Evolutionary conservation across 2,113 vertebrate species (phyloP), one percentile per base, ranked within the genome.

Genomic region (Chionodraco myersi): DNA sequence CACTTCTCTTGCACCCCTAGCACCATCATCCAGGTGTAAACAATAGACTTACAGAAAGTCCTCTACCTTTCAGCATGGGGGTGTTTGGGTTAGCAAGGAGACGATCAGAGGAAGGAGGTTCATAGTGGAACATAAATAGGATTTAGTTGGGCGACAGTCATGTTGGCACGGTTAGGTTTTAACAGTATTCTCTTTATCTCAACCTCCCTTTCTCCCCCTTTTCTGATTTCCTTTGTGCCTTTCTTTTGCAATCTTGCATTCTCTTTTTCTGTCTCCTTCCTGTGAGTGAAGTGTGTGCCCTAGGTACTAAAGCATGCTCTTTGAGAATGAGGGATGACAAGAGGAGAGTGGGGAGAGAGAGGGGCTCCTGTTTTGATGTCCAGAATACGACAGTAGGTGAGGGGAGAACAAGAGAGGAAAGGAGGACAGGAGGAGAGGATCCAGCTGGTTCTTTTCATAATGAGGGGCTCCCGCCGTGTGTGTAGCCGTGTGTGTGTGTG

Each of bases 271-370:
- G 23, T 75, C 53, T 75, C 48, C 36, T 41, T 41, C 36, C 36
- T 41, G 6, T 41, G 36, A 26, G 59, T 10, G 54, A 41, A 41
- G 69, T 72, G 23, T 67, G 84, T 62, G 77, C 58, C 7, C 49
- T 51, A 79, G 75, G 68, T 90, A 81, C 89, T 92, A 80, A 92
- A 91, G 62, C 82, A 93, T 91, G 88, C 89, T 92, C 86, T 93
- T 92, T 91, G 89, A 89, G 83, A 92, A 61, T 47, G 61, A 62
- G 52, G 65, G 59, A 87, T 89, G 63, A 91, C 84, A 73, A 74
- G 67, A 80, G n/a, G 58, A 79, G 76, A 59, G 56, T 65, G 1
- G 0, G 47, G 3, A 63, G 66, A 60, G 63, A 64, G 30, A 70
- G 65, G 82, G 48, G 61, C 83, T 85, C 47, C 45, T 53, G 57